A percentile compares a stretch with the other conserved stretches of the same genome.
Conservation (phyloP, 2,113 vertebrate species). For the Grus americana region DNA sequence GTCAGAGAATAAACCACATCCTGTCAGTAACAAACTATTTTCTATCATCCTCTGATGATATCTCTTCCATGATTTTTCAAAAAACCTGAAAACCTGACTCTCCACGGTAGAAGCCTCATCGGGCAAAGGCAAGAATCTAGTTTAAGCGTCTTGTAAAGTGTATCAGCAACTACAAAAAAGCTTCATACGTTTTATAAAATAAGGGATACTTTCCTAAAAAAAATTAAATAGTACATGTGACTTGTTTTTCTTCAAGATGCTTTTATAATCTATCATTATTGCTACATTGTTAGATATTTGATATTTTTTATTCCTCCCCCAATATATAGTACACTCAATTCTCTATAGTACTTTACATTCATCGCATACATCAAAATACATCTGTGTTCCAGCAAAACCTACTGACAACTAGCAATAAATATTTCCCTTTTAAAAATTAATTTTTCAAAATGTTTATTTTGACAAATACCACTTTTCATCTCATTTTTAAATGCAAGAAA, state of each 20-base stretch:
- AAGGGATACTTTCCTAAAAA: background rate
- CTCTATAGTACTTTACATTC: background rate
- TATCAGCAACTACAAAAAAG: background rate
- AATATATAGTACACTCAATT: background rate
- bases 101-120: accelerated
- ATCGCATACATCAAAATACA: background rate
- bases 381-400: background rate
- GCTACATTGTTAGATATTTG: background rate
- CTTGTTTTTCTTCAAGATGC: background rate
- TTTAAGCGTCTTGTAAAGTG: background rate
- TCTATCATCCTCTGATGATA: background rate
- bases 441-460: background rate
- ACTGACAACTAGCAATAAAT: background rate
- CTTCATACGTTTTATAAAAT: background rate
- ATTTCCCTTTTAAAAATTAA: background rate
- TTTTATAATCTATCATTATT: background rate
- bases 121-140: background rate
- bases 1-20: background rate
- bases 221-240: background rate
- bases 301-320: background rate
- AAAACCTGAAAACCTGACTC: background rate
- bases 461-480: background rate
- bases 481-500: background rate
- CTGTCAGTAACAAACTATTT: background rate
- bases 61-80: background rate